Evolutionary conservation across 2,113 vertebrate species (phyloP).

Genomic region (Seriola aureovittata): DNA sequence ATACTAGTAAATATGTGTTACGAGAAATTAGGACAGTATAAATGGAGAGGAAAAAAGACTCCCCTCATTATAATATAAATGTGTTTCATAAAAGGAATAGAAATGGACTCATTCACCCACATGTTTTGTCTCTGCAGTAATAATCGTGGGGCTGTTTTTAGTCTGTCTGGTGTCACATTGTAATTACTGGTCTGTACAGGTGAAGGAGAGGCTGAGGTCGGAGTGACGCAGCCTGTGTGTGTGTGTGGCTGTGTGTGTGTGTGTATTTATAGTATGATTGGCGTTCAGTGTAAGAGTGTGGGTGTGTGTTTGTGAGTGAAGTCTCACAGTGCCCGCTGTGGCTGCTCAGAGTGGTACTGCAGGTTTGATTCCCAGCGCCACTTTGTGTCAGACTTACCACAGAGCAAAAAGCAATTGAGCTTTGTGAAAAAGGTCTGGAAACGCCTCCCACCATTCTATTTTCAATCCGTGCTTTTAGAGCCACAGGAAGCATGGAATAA

Average conservation of each 20-base stretch:
- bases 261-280: conserved; percentile 58
- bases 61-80: not conserved
- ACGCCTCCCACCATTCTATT: conserved; percentile 69
- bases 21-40: too few species aligned
- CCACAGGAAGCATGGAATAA: conserved; percentile 60
- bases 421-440: conserved; percentile 65
- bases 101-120: conserved; percentile 3
- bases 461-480: conserved; percentile 72
- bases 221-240: conserved; percentile 37
- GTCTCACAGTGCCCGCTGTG: conserved; percentile 53
- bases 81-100: not conserved
- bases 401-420: conserved; percentile 69
- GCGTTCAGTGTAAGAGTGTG: conserved; percentile 38
- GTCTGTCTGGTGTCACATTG: conserved; percentile 57
- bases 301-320: conserved; percentile 49
- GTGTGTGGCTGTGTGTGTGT: conserved; percentile 24
- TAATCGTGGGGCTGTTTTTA: conserved; percentile 55
- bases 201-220: conserved; percentile 64
- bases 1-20: not conserved
- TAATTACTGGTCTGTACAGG: conserved; percentile 72
- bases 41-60: not conserved
- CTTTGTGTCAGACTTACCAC: conserved; percentile 78
- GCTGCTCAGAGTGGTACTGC: conserved; percentile 57
- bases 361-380: conserved; percentile 72
- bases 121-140: conserved; percentile 4